Percentiles rank a stretch among this genome's conserved stretches.
Evolutionary conservation across 2,888 invertebrate genomes (phyloP).

Genomic region (Sminthurides aquaticus): DNA sequence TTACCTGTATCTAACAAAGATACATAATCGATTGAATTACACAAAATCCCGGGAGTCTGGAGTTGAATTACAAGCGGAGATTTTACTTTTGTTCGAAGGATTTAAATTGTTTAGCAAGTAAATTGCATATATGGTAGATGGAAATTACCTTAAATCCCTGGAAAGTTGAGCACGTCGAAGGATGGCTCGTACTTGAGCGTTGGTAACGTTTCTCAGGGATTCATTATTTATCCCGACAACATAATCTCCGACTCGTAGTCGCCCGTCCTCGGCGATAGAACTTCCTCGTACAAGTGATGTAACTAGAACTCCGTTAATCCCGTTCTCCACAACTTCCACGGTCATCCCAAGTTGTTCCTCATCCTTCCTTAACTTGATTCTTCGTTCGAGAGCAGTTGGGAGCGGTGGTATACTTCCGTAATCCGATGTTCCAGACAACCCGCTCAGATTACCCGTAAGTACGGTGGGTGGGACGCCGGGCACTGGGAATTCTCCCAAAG

Average conservation of each 20-base stretch:
- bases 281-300: conserved; percentile 50
- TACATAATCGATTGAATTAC: no score
- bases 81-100: no score
- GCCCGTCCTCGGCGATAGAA: conserved; percentile 54
- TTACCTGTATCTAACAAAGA: no score
- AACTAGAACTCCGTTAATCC: conserved; percentile 52
- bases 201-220: conserved; percentile 53
- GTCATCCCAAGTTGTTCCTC: conserved; percentile 52
- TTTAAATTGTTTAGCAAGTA: no score
- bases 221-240: conserved; percentile 56
- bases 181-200: conserved; percentile 55
- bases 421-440: conserved; percentile 22
- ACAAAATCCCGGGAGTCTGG: no score
- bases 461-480: conserved; percentile 27
- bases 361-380: conserved; percentile 53
- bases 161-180: conserved; percentile 54
- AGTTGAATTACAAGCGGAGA: no score
- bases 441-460: conserved; percentile 19
- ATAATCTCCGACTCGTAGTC: conserved; percentile 55
- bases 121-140: no score
- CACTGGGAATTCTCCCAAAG: conserved; percentile 27
- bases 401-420: conserved; percentile 45
- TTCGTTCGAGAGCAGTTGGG: conserved; percentile 52
- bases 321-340: conserved; percentile 54
- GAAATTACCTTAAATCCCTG: conserved; percentile 53